A percentile compares a stretch with the other conserved stretches of the same genome.
Conservation (phyloP, 1,140 invertebrate genomes). For the Carposina sasakii region DNA sequence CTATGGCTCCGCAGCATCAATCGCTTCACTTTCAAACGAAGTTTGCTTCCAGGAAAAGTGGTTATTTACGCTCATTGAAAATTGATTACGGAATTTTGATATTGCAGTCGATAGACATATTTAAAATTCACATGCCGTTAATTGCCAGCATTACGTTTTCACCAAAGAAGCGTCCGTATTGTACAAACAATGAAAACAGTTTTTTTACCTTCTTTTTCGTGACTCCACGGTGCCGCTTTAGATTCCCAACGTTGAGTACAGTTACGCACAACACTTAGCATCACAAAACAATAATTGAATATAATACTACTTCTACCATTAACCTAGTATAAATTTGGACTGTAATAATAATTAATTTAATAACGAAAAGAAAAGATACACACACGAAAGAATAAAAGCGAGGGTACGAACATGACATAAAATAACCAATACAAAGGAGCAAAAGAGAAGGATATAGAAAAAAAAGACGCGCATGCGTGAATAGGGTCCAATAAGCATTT, state of each 20-base stretch:
- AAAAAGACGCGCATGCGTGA: conserved; percentile 59
- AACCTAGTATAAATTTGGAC: no score
- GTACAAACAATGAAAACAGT: conserved; percentile 63
- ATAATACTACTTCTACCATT: conserved; percentile 56
- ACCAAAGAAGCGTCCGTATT: conserved; percentile 38
- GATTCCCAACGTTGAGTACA: conserved; percentile 66
- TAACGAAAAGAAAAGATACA: conserved; percentile 61
- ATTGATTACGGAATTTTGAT: no score
- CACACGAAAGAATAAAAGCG: conserved; percentile 60
- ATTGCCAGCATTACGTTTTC: conserved; percentile 46
- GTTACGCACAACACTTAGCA: conserved; percentile 71
- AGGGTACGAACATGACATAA: conserved; percentile 61
- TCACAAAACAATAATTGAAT: conserved; percentile 64
- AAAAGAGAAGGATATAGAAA: conserved; percentile 54
- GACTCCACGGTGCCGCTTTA: conserved; percentile 72
- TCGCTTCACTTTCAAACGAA: no score
- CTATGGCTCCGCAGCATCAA: no score
- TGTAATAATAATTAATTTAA: conserved; percentile 43
- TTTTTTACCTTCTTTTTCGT: conserved; percentile 72
- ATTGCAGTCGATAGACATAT: no score
- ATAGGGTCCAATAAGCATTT: no score
- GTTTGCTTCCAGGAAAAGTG: no score
- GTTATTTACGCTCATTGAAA: no score
- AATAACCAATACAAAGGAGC: conserved; percentile 60
- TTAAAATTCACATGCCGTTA: conserved; percentile 31